Evolutionary conservation across 2,113 vertebrate genomes (phyloP).

Genomic region (Oreocharis arfaki): DNA sequence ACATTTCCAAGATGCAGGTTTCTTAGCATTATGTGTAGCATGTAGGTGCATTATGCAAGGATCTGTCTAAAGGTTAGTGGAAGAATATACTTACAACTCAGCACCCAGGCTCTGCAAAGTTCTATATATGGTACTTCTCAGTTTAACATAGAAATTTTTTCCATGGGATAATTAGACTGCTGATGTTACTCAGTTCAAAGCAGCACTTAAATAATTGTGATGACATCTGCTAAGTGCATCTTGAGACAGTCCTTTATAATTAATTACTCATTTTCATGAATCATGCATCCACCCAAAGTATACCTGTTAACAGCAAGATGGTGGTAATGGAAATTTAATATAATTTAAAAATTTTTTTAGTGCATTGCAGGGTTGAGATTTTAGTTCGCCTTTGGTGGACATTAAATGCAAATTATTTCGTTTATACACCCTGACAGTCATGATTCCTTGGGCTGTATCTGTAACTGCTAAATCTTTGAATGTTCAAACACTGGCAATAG

Average conservation of each 20-base stretch:
- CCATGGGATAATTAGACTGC: conserved; percentile 1
- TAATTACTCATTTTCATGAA: conserved; percentile 57
- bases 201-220: conserved; percentile 44
- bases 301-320: neutral
- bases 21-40: neutral
- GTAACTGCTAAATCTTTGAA: neutral
- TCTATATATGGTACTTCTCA: neutral
- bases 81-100: neutral
- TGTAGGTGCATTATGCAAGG: neutral
- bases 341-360: neutral
- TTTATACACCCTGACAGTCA: neutral
- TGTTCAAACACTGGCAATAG: neutral
- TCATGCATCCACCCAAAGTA: conserved; percentile 11
- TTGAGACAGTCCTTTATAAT: conserved; percentile 51
- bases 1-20: neutral
- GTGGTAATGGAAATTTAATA: conserved; percentile 1
- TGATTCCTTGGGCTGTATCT: neutral
- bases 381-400: neutral
- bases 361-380: neutral
- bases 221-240: conserved; percentile 52
- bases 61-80: neutral
- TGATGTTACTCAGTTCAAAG: conserved; percentile 11
- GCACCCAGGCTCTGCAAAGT: neutral
- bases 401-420: neutral
- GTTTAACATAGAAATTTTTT: neutral